phyloP scores from a whole-genome alignment of 92 coral and sea anemone species.

The Palythoa grandiflora region DNA sequence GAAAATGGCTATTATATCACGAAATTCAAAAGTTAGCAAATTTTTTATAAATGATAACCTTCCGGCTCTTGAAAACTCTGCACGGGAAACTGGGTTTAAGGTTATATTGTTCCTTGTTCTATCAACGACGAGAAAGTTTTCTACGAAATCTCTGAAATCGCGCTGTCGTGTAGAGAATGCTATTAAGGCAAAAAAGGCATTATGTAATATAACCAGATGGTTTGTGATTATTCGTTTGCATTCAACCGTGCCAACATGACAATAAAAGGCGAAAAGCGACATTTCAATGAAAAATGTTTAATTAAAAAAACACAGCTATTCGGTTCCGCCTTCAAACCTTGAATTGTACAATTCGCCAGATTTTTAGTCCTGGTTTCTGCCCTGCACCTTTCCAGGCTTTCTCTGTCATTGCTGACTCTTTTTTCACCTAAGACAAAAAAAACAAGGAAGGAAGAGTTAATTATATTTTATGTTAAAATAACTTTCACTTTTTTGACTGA shows the following conservation, averaged over 20 bases:
- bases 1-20: too few species aligned
- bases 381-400: conserved; percentile 93
- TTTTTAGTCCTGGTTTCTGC: conserved; percentile 71
- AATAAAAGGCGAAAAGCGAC: not conserved
- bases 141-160: too few species aligned
- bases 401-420: conserved; percentile 78
- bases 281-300: not conserved
- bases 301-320: not conserved
- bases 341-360: conserved; percentile 95
- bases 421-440: conserved; percentile 67
- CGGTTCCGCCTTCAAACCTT: conserved; percentile 66
- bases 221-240: not conserved
- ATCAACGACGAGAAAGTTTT: too few species aligned
- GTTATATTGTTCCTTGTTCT: too few species aligned
- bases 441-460: not conserved
- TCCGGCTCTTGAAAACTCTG: too few species aligned
- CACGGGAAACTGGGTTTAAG: too few species aligned
- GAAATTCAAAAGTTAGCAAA: too few species aligned
- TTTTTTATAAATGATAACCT: too few species aligned
- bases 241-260: too few species aligned
- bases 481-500: not conserved
- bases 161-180: too few species aligned
- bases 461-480: not conserved
- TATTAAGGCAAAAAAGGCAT: too few species aligned
- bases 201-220: too few species aligned